phyloP scores from a whole-genome alignment of 2,113 vertebrate genomes.

The Chaetodon auriga region DNA sequence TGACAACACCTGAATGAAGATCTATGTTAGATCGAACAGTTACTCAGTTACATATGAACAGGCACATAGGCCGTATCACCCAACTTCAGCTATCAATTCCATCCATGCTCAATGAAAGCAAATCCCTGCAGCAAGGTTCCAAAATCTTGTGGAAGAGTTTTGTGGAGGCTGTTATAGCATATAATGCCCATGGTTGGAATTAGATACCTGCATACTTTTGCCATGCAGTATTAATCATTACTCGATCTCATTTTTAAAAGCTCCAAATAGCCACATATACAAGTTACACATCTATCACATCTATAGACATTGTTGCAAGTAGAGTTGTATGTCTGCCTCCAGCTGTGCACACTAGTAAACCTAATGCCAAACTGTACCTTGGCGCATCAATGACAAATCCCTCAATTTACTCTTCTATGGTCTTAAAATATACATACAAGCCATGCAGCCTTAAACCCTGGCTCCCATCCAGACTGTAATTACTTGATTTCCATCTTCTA shows the following conservation, averaged over 20 bases:
- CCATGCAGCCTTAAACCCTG: slow-evolving; percentile 3
- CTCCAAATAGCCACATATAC: neutral
- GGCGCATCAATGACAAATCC: slow-evolving; percentile 19
- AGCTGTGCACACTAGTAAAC: slow-evolving; percentile 4
- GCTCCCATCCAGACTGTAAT: slow-evolving; percentile 34
- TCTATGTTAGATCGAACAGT: too few relatives aligned
- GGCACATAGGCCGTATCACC: neutral
- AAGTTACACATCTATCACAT: neutral
- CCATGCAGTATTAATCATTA: neutral
- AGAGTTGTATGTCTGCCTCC: neutral
- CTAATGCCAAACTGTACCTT: neutral
- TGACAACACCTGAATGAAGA: too few relatives aligned
- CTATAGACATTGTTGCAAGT: neutral
- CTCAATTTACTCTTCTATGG: neutral
- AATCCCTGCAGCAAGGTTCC: neutral
- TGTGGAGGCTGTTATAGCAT: neutral
- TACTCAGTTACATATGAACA: too few relatives aligned
- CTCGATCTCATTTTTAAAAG: neutral
- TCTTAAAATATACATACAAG: neutral
- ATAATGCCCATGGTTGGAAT: neutral
- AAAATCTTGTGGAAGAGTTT: neutral
- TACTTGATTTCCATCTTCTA: slow-evolving; percentile 23
- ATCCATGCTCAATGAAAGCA: neutral
- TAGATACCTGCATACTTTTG: neutral
- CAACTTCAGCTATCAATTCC: neutral